A percentile compares a stretch with the other conserved stretches of the same genome.
Conservation (phyloP, 2,797 vertebrate species). For the Xenopus petersii region DNA sequence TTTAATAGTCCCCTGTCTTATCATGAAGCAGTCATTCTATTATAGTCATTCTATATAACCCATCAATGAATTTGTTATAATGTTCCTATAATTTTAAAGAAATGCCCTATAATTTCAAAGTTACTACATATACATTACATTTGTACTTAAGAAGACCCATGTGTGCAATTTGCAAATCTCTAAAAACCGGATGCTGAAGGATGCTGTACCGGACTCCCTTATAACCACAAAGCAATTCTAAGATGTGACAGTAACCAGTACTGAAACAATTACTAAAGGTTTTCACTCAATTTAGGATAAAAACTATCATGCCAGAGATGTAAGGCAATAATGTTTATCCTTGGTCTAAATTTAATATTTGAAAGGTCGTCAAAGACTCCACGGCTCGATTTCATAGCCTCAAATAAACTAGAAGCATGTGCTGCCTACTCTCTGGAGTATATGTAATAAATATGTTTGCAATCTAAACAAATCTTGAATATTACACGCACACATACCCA, state of each 20-base stretch:
- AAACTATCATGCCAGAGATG: too few species aligned
- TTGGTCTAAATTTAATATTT: conserved; percentile 8
- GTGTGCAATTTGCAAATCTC: too few species aligned
- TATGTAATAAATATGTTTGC: conserved; percentile 38
- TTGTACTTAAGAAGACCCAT: too few species aligned
- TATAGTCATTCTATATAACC: too few species aligned
- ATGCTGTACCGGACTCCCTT: too few species aligned
- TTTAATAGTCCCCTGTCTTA: too few species aligned
- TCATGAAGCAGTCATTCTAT: too few species aligned
- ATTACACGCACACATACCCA: neutral
- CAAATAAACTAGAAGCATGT: conserved; percentile 9
- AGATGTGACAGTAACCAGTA: conserved; percentile 1
- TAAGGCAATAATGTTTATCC: conserved; percentile 5
- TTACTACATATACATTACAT: too few species aligned
- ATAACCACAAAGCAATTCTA: conserved; percentile 1
- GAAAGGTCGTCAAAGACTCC: conserved; percentile 27
- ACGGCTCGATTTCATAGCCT: conserved; percentile 1
- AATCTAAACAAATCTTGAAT: conserved; percentile 27
- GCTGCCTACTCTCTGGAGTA: conserved; percentile 40
- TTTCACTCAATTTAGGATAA: neutral
- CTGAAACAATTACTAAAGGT: neutral
- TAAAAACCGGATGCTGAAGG: too few species aligned
- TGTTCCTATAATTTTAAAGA: too few species aligned
- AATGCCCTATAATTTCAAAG: too few species aligned
- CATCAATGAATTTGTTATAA: too few species aligned